phyloP scores from a whole-genome alignment of 2,113 vertebrate species.

The Tor tambroides region DNA sequence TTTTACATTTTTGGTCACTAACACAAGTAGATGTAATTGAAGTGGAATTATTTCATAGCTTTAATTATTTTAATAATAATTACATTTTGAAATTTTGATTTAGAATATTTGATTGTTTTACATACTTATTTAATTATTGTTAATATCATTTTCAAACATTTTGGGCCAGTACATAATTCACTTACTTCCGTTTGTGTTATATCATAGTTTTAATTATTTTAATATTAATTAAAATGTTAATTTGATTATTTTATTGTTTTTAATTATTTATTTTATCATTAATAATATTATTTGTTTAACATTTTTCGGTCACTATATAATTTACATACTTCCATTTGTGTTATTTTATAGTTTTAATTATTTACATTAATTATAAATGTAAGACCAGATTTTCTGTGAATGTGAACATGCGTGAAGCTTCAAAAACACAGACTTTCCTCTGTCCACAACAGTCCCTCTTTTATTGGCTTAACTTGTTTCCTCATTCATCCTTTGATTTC shows the following conservation, averaged over 20 bases:
- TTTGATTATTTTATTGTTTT: neutral
- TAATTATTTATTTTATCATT: neutral
- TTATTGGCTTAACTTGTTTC: conserved; percentile 62
- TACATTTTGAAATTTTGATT: no score
- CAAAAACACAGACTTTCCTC: neutral
- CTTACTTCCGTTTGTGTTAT: neutral
- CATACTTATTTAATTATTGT: no score
- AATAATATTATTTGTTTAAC: neutral
- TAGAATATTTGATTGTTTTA: no score
- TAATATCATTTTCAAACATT: neutral
- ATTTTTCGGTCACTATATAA: neutral
- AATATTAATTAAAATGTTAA: neutral
- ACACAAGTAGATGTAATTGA: no score
- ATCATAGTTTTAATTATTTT: neutral
- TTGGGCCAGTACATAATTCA: neutral
- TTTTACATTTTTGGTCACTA: no score
- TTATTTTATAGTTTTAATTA: neutral
- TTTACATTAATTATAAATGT: neutral
- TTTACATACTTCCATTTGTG: neutral
- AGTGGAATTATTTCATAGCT: no score
- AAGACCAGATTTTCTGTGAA: neutral
- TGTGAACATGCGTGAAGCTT: neutral
- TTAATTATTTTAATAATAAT: neutral
- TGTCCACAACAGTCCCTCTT: neutral
- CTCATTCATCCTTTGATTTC: conserved; percentile 66